A percentile compares a stretch with the other conserved stretches of the same genome.
Evolutionary conservation across 2,888 invertebrate species (phyloP).

Genomic region (Latheticus oryzae): DNA sequence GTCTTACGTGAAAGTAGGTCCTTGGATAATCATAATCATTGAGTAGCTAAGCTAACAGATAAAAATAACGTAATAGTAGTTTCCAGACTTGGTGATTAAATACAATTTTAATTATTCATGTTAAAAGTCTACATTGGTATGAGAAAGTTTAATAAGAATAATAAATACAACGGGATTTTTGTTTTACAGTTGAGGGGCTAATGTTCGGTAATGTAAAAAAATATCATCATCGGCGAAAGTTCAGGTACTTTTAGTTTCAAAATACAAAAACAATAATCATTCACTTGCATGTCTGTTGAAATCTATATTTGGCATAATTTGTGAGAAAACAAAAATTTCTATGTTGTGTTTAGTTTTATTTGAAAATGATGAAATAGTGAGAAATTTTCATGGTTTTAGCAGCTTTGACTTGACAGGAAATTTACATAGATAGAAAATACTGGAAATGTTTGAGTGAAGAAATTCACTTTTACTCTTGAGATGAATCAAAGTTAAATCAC

Average conservation of each 20-base stretch:
- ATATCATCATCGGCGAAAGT: neutral
- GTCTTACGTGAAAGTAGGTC: conserved; percentile 18
- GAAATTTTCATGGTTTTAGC: too few relatives aligned
- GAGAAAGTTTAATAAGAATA: conserved; percentile 20
- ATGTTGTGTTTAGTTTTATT: conserved; percentile 7
- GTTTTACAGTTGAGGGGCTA: conserved; percentile 22
- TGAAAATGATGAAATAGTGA: conserved; percentile 7
- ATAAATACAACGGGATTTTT: conserved; percentile 8
- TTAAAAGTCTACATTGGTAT: conserved; percentile 17
- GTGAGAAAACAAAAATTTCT: conserved; percentile 18
- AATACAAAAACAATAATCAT: conserved; percentile 18
- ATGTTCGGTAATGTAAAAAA: conserved; percentile 4
- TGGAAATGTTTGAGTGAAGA: too few relatives aligned
- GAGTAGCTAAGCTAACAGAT: conserved; percentile 10
- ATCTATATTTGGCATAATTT: conserved; percentile 10
- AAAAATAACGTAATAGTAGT: neutral
- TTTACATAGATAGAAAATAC: too few relatives aligned
- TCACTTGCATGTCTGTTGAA: conserved; percentile 14
- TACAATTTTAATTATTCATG: conserved; percentile 8
- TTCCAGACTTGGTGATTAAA: conserved; percentile 12
- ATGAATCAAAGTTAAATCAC: too few relatives aligned
- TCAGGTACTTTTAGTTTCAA: neutral
- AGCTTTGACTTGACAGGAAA: too few relatives aligned
- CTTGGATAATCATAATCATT: conserved; percentile 18
- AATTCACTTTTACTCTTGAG: too few relatives aligned